Percentiles rank a stretch among this genome's conserved stretches.
phyloP scores from a whole-genome alignment of 2,888 invertebrate genomes.

The Tryphoninae sp. region DNA sequence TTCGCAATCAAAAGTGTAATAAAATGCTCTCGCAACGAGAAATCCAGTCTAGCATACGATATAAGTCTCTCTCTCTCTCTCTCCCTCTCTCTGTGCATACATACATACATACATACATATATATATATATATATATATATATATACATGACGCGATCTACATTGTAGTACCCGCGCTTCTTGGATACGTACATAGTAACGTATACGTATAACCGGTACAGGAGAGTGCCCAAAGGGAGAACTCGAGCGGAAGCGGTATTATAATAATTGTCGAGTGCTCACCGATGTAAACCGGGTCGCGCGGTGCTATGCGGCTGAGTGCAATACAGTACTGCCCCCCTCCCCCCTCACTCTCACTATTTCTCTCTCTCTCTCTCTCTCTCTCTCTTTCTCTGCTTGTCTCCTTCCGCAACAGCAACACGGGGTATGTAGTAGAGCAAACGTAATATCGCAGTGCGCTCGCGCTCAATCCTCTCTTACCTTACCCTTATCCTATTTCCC shows the following conservation, averaged over 20 bases:
- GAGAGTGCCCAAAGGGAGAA: slow-evolving; percentile 61
- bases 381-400: no score
- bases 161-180: not conserved
- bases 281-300: slow-evolving; percentile 65
- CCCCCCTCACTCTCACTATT: not conserved
- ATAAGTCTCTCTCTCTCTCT: not conserved
- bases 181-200: slow-evolving; percentile 1
- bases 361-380: no score
- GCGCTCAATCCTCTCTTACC: slow-evolving; percentile 17
- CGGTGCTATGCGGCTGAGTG: slow-evolving; percentile 46
- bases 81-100: no score
- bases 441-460: slow-evolving; percentile 59
- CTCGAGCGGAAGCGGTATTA: slow-evolving; percentile 66
- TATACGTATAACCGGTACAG: slow-evolving; percentile 19
- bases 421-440: slow-evolving; percentile 37
- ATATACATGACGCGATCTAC: not conserved
- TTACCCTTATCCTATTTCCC: slow-evolving; percentile 1
- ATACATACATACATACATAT: not conserved
- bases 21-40: slow-evolving; percentile 55
- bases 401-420: slow-evolving; percentile 23
- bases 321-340: slow-evolving; percentile 37
- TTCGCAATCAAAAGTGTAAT: slow-evolving; percentile 55
- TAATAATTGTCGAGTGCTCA: slow-evolving; percentile 68
- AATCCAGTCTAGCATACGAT: slow-evolving; percentile 47
- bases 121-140: slow-evolving; percentile 30